Evolutionary conservation across 30 jellyfish, hydroid and myxozoan genomes (phyloP), one percentile per base, ranked within the genome.

Genomic region (Chrysaora quinquecirrha): DNA sequence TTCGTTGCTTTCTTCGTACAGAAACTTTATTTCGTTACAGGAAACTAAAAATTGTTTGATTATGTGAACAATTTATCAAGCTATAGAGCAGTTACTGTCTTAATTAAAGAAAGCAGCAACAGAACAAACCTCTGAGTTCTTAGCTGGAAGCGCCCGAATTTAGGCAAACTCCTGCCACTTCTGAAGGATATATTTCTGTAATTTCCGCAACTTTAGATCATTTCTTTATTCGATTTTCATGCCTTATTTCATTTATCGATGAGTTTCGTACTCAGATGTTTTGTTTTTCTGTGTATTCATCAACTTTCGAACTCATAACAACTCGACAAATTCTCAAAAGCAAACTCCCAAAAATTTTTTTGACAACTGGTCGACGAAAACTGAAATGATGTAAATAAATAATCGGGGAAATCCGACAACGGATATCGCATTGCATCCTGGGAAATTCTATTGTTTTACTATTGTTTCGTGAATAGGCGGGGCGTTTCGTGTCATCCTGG

Each of bases 391-490:
- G 78, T 69, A 71, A 68, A 54, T 71, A 82, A 69, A 43, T 33
- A 70, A 11, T 33, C 46, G 11, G 81, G 83, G n/a, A 71, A 82
- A 68, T 35, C 30, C 89, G 85, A 33, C 35, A 49, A 75, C 78
- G 33, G 25, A 35, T 27, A 20, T 16, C 34, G 56, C 92, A 82
- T 48, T 47, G 92, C 92, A 82, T 71, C 43, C 58, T 82, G 92
- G 92, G 66, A 24, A 4, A 30, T 43, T 16, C 35, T 56, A 68
- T 82, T 82, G 92, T 82, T 70, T 70, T 38, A 3, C 54, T 38
- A 38, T 38, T 38, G 54, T 38, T 38, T 14, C 14, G 54, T 6
- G 54, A 38, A 14, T 38, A 14, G 54, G 54, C 54, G 54, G 54
- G 54, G 14, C 54, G 54, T 38, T 38, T 3, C 54, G 54, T 38